Base-by-base conservation (phyloP, 2,797 vertebrate species). In the Perodicticus potto region DNA sequence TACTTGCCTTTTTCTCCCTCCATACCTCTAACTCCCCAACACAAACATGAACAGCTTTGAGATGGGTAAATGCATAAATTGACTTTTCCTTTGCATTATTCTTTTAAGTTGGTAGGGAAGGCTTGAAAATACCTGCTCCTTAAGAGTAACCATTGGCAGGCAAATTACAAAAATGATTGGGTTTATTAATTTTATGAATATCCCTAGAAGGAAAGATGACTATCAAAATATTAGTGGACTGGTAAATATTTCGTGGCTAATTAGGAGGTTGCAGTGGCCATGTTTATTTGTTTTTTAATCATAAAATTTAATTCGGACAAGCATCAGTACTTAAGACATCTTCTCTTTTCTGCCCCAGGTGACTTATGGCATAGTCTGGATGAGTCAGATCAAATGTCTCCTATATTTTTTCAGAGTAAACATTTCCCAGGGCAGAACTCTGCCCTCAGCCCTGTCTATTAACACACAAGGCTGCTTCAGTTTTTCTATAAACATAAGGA, bases 331-430 rank as follows among this genome's bases (percentile, higher is more conserved):
- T 89, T 93, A 94, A 94, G 78, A 89, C 22, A 93, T 91, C 43
- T 45, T 77, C 10, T 77, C 73, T 84, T 70, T 91, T 89, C 77
- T 72, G 2, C 61, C n/a, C 20, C 90, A 84, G 19, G 90, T 90
- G 53, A 61, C 77, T 96, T 89, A 87, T 82, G 40, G 40, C 92
- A 96, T 91, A 72, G n/a, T 93, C 61, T 92, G 84, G 49, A 97
- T 96, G 85, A 95, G 34, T 92, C 34, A 93, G 61, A 77, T 49
- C 59, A 93, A 94, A 95, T 63, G 72, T 89, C 61, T 89, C 45
- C 61, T 89, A n/a, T 76, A 40, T 77, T 92, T 92, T 86, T 95
- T 86, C n/a, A 83, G 34, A 80, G 55, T 96, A 94, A 97, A 96
- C 74, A 95, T 95, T 95, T 94, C 69, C 37, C 91, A 86, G 69